These are phyloP conservation scores for Brachystomella parvula DNA, from an alignment of 1,140 invertebrate species.

Conservation along the genomic window DNA sequence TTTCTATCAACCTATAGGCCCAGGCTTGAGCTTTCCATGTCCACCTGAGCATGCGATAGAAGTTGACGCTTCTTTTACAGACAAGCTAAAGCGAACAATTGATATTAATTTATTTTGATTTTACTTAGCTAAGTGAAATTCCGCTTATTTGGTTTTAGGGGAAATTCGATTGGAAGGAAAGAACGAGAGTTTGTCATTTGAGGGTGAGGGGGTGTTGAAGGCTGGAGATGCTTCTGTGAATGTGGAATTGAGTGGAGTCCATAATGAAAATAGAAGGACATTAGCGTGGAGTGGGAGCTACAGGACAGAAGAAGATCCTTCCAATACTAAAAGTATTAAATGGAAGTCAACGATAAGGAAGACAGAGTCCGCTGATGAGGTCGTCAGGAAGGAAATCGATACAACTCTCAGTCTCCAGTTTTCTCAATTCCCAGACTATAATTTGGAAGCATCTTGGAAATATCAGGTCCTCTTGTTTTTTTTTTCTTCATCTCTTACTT, in stretches of 20 bases:
- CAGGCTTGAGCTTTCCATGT: no score
- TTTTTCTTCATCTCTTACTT: slow-evolving; percentile 9
- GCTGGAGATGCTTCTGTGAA: background rate
- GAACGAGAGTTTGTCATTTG: background rate
- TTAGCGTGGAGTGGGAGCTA: slow-evolving; percentile 16
- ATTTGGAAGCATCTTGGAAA: slow-evolving; percentile 31
- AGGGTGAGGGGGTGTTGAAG: slow-evolving; percentile 12
- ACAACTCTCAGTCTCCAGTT: slow-evolving; percentile 23
- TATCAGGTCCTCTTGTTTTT: slow-evolving; percentile 27
- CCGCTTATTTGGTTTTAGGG: slow-evolving; percentile 10
- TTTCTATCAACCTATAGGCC: no score
- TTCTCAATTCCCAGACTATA: slow-evolving; percentile 33
- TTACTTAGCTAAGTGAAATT: no score
- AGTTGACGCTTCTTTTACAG: no score
- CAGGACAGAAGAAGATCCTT: background rate
- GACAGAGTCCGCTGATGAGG: background rate
- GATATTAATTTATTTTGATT: background rate
- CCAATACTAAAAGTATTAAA: slow-evolving; percentile 21
- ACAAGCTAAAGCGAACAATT: no score
- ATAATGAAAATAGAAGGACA: slow-evolving; percentile 16
- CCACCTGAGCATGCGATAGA: no score
- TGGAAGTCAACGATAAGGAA: slow-evolving; percentile 23
- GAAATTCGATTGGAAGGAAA: slow-evolving; percentile 2
- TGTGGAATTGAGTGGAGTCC: slow-evolving; percentile 12
- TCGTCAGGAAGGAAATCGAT: slow-evolving; percentile 23